Evolutionary conservation across 2,888 invertebrate species (phyloP).

Genomic region (Cephonodes hylas): DNA sequence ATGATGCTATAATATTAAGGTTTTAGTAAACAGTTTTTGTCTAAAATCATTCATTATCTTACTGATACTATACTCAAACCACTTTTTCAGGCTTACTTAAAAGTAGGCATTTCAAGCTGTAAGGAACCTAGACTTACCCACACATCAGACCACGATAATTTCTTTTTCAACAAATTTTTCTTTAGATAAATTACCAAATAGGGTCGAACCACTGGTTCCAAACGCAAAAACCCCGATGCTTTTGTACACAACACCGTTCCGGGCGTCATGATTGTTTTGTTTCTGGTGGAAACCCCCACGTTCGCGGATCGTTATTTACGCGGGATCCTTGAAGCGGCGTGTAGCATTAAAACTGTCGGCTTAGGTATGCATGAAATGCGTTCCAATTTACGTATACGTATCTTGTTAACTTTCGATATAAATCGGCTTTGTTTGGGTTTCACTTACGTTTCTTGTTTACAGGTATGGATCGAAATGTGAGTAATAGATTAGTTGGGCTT

Average conservation of each 20-base stretch:
- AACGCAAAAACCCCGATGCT: not conserved
- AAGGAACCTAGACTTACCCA: too few relatives aligned
- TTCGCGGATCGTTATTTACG: slow-evolving; percentile 30
- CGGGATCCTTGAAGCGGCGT: slow-evolving; percentile 14
- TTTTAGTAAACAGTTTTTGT: too few relatives aligned
- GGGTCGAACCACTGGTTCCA: not conserved
- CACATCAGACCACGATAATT: not conserved
- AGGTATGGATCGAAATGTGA: not conserved
- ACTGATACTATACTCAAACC: too few relatives aligned
- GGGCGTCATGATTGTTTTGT: slow-evolving; percentile 36
- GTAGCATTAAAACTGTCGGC: slow-evolving; percentile 10
- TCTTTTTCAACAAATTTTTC: not conserved
- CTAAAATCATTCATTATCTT: too few relatives aligned
- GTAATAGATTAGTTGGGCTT: too few relatives aligned
- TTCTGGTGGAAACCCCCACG: slow-evolving; percentile 15
- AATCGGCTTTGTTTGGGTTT: not conserved
- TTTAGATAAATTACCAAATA: not conserved
- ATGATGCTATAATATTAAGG: too few relatives aligned
- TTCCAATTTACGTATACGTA: not conserved
- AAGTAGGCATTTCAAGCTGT: too few relatives aligned
- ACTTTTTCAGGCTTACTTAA: too few relatives aligned
- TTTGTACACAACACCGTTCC: slow-evolving; percentile 18
- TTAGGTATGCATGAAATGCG: slow-evolving; percentile 13
- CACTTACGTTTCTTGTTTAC: not conserved
- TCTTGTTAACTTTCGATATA: slow-evolving; percentile 1